phyloP scores from a whole-genome alignment of 2,888 invertebrate species.

The Calliscelio sp. region DNA sequence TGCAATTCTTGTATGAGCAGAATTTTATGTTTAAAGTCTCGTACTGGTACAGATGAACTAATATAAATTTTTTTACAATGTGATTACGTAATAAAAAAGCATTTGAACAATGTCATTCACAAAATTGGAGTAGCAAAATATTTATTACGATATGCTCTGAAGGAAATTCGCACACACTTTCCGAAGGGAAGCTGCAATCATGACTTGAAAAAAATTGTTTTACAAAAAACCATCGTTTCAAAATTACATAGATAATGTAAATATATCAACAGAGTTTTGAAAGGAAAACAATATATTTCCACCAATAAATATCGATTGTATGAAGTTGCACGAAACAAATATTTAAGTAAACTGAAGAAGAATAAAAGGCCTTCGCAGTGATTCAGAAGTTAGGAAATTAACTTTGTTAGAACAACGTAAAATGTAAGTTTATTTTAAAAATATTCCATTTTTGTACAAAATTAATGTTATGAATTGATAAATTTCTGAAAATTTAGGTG shows the following conservation, averaged over 20 bases:
- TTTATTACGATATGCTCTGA: not conserved
- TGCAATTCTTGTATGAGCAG: not conserved
- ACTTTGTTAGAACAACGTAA: too few relatives aligned
- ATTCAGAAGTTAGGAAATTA: too few relatives aligned
- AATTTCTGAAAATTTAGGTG: too few relatives aligned
- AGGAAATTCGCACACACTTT: not conserved
- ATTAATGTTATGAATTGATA: too few relatives aligned
- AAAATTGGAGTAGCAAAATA: not conserved
- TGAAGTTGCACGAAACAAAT: not conserved
- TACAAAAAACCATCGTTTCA: not conserved
- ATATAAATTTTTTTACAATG: not conserved
- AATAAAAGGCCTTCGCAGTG: too few relatives aligned
- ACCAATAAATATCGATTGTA: not conserved
- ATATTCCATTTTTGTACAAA: too few relatives aligned
- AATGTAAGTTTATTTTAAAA: too few relatives aligned
- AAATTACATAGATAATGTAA: not conserved
- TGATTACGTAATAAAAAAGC: not conserved
- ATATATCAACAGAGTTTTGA: conserved; percentile 5
- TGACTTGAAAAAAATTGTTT: not conserved
- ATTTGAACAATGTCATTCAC: not conserved
- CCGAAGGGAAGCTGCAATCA: not conserved
- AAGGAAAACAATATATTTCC: not conserved
- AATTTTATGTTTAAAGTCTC: not conserved
- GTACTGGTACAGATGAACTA: not conserved
- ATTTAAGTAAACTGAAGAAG: not conserved